Conservation (phyloP, 2,113 vertebrate genomes). For the Peromyscus leucopus region DNA sequence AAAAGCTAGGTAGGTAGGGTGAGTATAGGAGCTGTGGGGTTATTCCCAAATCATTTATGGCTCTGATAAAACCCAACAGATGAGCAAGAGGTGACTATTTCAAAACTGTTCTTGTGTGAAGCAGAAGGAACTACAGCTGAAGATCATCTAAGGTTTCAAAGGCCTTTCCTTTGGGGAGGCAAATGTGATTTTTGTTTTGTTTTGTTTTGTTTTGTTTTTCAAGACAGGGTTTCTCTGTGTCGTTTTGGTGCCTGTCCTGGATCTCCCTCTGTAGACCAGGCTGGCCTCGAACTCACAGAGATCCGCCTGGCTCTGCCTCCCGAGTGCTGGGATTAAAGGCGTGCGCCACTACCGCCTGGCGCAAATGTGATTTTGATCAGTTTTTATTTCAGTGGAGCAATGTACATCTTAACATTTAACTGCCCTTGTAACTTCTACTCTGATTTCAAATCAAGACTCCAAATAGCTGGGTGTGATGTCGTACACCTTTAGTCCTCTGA, state of each 20-base stretch:
- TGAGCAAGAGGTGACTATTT: not conserved
- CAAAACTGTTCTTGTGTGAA: not conserved
- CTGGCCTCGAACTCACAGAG: too few species aligned
- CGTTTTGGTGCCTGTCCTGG: too few species aligned
- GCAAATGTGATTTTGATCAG: slow-evolving; percentile 50
- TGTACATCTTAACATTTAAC: not conserved
- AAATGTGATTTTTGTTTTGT: slow-evolving; percentile 40
- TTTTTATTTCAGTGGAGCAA: slow-evolving; percentile 55
- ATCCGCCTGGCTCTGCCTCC: too few species aligned
- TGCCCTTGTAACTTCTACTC: slow-evolving; percentile 33
- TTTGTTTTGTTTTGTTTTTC: too few species aligned
- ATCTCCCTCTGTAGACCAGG: too few species aligned
- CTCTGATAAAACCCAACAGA: slow-evolving; percentile 20
- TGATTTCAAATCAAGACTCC: slow-evolving; percentile 60
- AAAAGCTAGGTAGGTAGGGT: not conserved
- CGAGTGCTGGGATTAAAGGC: too few species aligned
- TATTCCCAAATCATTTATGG: slow-evolving; percentile 24
- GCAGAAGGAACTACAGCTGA: slow-evolving; percentile 6
- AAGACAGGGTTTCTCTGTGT: too few species aligned
- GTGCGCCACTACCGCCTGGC: too few species aligned
- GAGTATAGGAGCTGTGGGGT: not conserved
- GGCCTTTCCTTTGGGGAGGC: slow-evolving; percentile 28
- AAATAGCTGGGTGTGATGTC: not conserved
- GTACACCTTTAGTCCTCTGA: not conserved
- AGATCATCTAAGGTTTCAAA: slow-evolving; percentile 54